Evolutionary conservation across 2,888 invertebrate genomes (phyloP).

Genomic region (Orgyia antiqua): DNA sequence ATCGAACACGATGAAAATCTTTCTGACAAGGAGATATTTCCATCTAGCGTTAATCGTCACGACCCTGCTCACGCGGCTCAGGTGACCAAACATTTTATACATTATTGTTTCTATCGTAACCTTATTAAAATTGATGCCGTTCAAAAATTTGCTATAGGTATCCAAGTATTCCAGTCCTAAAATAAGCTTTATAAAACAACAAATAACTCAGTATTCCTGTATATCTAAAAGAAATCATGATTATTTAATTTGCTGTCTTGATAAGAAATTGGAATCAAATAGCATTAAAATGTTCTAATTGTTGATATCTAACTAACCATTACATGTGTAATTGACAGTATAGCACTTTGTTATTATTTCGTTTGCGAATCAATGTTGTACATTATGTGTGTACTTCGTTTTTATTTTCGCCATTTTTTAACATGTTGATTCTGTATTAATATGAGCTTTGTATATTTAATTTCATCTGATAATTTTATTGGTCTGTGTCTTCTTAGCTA

Average conservation of each 20-base stretch:
- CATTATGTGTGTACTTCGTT: slow-evolving; percentile 64
- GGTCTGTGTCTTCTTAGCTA: slow-evolving; percentile 73
- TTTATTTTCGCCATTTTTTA: slow-evolving; percentile 62
- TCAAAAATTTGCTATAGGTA: slow-evolving; percentile 19
- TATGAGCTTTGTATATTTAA: slow-evolving; percentile 62
- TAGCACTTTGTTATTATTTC: slow-evolving; percentile 68
- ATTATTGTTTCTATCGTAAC: slow-evolving; percentile 25
- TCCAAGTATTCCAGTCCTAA: slow-evolving; percentile 15
- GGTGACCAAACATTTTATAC: slow-evolving; percentile 65
- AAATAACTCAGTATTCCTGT: slow-evolving; percentile 11
- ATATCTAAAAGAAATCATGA: slow-evolving; percentile 15
- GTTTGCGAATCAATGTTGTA: slow-evolving; percentile 74
- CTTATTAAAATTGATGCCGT: no score
- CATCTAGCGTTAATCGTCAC: slow-evolving; percentile 67
- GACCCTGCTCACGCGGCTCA: slow-evolving; percentile 74
- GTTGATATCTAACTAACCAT: no score
- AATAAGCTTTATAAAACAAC: slow-evolving; percentile 16
- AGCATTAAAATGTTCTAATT: no score
- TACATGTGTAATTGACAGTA: slow-evolving; percentile 52
- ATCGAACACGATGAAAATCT: slow-evolving; percentile 92
- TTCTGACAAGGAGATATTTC: slow-evolving; percentile 92
- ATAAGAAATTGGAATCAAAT: no score
- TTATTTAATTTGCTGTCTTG: slow-evolving; percentile 12
- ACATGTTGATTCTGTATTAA: slow-evolving; percentile 51
- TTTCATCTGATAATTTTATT: slow-evolving; percentile 59